Evolutionary conservation across 2,797 vertebrate species (phyloP).

Genomic region (Cyclopterus lumpus): DNA sequence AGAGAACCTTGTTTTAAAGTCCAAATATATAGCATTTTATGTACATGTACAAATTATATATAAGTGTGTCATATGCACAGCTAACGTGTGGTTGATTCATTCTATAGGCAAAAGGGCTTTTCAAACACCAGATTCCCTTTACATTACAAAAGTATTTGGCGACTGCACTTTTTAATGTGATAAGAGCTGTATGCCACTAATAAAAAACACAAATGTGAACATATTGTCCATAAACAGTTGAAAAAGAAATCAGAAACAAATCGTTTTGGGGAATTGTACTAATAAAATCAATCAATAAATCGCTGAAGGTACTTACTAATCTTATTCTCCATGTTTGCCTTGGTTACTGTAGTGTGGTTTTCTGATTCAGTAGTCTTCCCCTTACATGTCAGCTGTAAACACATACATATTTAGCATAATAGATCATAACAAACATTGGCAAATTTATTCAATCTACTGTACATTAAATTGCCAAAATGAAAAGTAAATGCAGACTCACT

Average conservation of each 20-base stretch:
- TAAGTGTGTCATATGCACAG: neutral
- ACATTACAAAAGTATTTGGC: neutral
- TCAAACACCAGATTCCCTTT: neutral
- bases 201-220: neutral
- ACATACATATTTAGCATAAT: constrained; percentile 19
- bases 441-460: neutral
- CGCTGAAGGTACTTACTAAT: constrained; percentile 82
- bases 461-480: neutral
- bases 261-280: neutral
- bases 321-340: constrained; percentile 76
- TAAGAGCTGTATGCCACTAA: neutral
- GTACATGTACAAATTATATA: neutral
- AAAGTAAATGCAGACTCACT: neutral
- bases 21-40: neutral
- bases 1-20: constrained; percentile 3
- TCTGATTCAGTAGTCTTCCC: constrained; percentile 78
- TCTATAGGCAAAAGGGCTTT: neutral
- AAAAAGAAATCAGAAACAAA: neutral
- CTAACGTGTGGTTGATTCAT: neutral
- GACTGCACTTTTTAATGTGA: neutral
- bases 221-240: neutral
- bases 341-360: constrained; percentile 53
- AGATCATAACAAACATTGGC: neutral
- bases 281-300: neutral
- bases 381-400: constrained; percentile 88